A percentile compares a stretch with the other conserved stretches of the same genome.
phyloP scores from a whole-genome alignment of 2,888 invertebrate species.

The Rhopalosiphum nymphaeae region DNA sequence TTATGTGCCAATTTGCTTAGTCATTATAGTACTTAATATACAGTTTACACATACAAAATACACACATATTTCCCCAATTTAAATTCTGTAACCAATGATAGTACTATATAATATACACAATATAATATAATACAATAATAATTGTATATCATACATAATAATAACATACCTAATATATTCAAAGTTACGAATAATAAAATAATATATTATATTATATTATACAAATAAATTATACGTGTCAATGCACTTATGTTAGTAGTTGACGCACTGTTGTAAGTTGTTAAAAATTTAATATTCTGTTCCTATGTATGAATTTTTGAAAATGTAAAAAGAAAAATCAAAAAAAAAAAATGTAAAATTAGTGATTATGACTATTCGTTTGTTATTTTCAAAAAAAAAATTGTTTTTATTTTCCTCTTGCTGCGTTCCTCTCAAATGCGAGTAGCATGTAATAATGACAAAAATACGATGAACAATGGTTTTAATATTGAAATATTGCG shows the following conservation, averaged over 20 bases:
- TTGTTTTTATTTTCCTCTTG: conserved; percentile 48
- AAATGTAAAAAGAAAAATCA: conserved; percentile 54
- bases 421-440: background rate
- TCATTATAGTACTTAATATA: conserved; percentile 46
- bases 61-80: conserved; percentile 4
- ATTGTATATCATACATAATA: conserved; percentile 50
- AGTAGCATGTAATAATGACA: background rate
- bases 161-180: conserved; percentile 34
- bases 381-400: conserved; percentile 59
- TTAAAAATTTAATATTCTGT: conserved; percentile 65
- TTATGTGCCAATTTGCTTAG: conserved; percentile 63
- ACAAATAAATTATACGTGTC: conserved; percentile 61
- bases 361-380: conserved; percentile 64
- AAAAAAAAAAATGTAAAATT: conserved; percentile 63
- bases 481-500: background rate
- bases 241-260: conserved; percentile 65
- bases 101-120: conserved; percentile 21
- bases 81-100: conserved; percentile 54
- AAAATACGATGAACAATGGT: background rate
- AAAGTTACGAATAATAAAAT: conserved; percentile 57
- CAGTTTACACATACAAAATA: conserved; percentile 15
- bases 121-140: conserved; percentile 28
- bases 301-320: conserved; percentile 65
- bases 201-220: conserved; percentile 33
- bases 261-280: conserved; percentile 65